These are phyloP conservation scores for Hapalemur alaotrensis DNA, from an alignment of 2,797 vertebrate genomes.

Conservation along the genomic window DNA sequence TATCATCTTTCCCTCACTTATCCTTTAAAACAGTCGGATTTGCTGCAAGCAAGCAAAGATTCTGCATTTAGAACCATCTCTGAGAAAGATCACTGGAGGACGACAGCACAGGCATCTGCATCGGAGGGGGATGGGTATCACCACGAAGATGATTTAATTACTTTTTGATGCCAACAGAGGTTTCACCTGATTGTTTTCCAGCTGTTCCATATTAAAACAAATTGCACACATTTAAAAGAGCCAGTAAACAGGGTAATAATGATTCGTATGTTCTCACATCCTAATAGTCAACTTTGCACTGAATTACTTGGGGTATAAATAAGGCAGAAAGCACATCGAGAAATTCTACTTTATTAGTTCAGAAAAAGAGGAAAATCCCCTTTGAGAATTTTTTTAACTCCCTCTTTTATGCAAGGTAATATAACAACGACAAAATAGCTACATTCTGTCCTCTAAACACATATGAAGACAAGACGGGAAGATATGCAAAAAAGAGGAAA, in stretches of 20 bases:
- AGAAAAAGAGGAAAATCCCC: not conserved
- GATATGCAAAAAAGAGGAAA: not conserved
- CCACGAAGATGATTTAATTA: not conserved
- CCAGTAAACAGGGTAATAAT: constrained; percentile 26
- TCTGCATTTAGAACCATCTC: not conserved
- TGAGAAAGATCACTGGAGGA: not conserved
- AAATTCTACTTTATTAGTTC: not conserved
- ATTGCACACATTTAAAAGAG: constrained; percentile 39
- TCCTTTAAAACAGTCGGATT: constrained; percentile 29
- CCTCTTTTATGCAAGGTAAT: not conserved
- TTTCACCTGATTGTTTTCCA: constrained; percentile 56
- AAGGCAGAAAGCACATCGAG: not conserved
- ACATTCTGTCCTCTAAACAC: not conserved
- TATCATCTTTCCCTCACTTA: constrained; percentile 29
- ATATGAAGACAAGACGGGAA: not conserved
- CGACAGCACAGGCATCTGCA: not conserved
- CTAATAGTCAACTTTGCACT: not conserved
- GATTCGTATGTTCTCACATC: not conserved
- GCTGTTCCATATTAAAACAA: constrained; percentile 70
- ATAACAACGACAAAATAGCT: not conserved
- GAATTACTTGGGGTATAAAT: not conserved
- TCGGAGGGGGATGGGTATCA: not conserved
- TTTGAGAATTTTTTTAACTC: not conserved
- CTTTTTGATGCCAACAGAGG: constrained; percentile 9
- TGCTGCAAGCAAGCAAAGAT: not conserved